Evolutionary conservation across 2,888 invertebrate species (phyloP).

Genomic region (Blastobasis adustella): DNA sequence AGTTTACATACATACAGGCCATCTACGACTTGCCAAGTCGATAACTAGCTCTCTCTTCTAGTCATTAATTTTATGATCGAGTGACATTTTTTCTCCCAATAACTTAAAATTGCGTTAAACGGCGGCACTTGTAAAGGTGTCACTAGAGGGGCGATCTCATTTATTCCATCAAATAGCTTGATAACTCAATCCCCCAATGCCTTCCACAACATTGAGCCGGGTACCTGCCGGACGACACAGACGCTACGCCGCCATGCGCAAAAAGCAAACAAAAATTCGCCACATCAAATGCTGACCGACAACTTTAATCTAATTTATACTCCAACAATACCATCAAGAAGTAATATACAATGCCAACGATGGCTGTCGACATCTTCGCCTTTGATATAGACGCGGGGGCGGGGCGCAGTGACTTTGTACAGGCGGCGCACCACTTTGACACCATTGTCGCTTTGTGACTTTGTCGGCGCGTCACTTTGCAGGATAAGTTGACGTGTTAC

Average conservation of each 20-base stretch:
- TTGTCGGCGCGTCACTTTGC: constrained; percentile 24
- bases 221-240: no score
- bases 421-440: constrained; percentile 14
- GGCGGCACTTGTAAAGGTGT: no score
- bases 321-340: constrained; percentile 6
- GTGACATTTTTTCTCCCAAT: no score
- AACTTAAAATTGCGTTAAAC: no score
- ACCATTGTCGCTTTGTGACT: constrained; percentile 19
- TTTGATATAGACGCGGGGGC: constrained; percentile 25
- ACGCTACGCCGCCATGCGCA: constrained; percentile 7
- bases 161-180: no score
- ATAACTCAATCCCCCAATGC: no score
- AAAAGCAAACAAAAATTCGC: constrained; percentile 66
- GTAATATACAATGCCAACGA: constrained; percentile 15
- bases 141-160: no score
- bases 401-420: constrained; percentile 38
- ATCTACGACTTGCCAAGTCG: no score
- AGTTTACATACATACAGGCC: no score
- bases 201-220: no score
- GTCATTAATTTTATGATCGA: no score
- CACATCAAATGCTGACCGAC: constrained; percentile 55
- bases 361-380: constrained; percentile 4
- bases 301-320: constrained; percentile 41
- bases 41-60: no score
- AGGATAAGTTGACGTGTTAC: constrained; percentile 1